Evolutionary conservation across 2,113 vertebrate species (phyloP), one percentile per base, ranked within the genome.

Genomic region (Cisticola juncidis): DNA sequence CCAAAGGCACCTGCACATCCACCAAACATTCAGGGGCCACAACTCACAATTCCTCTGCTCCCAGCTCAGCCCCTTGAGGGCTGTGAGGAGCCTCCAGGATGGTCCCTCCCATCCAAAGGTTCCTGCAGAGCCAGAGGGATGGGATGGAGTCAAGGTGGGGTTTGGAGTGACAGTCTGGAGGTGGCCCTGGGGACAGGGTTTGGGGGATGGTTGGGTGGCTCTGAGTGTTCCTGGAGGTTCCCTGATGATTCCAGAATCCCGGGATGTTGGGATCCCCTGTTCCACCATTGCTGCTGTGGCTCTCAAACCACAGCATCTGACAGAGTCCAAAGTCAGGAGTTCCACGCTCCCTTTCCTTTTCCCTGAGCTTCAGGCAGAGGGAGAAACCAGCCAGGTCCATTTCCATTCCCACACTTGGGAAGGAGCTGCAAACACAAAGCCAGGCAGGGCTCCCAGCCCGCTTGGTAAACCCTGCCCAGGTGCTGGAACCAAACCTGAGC

Each of bases 381-480:
- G 69, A 91, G 86, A 94, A 94, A 87, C 17, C 45, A 68, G 66
- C 18, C 86, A 51, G 79, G 13, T 65, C 90, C 70, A 66, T 95
- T 95, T 84, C 72, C 78, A 80, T 95, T 96, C 93, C 94, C 92
- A 44, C 17, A 58, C 26, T 3, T 40, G 73, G 56, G 57, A 79
- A 93, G 50, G 86, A 96, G 66, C 60, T 72, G 86, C 31, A 23
- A 86, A 36, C 86, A 96, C 90, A 94, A 88, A 85, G 97, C 90
- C 72, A 94, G 92, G 22, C 17, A 57, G 4, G 16, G 62, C 91
- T 84, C 78, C 96, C 96, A 94, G 0, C 98, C 98, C 84, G 9
- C 96, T 98, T 94, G 92, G 97, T 94, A 97, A 98, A 98, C 96
- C 89, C 76, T 10, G 82, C 5, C 1, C 98, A 98, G 98, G 98